phyloP scores from a whole-genome alignment of 2,888 invertebrate genomes.

The Thyatira batis region DNA sequence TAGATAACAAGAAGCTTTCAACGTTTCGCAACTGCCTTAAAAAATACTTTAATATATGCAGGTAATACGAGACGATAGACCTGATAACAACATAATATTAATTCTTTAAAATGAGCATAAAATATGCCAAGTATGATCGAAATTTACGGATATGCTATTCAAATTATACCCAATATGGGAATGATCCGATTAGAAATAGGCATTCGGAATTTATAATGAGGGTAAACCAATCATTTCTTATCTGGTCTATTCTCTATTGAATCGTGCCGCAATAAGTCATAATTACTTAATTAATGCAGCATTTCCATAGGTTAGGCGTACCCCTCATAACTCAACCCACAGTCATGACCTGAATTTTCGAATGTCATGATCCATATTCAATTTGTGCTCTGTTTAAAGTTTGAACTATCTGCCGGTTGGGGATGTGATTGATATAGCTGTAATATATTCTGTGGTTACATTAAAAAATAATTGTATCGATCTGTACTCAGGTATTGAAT shows the following conservation, averaged over 20 bases:
- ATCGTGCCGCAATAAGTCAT: conserved; percentile 77
- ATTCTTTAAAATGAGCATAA: not conserved
- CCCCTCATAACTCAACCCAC: conserved; percentile 62
- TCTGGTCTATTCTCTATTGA: conserved; percentile 71
- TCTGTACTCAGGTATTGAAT: conserved; percentile 24
- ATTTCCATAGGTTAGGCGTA: conserved; percentile 64
- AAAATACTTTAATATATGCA: not conserved
- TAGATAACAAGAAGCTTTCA: not conserved
- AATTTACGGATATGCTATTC: conserved; percentile 3
- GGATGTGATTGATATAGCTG: not conserved
- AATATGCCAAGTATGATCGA: not conserved
- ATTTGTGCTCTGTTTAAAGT: not conserved
- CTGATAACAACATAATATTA: not conserved
- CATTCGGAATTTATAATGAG: conserved; percentile 58
- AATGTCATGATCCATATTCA: conserved; percentile 6
- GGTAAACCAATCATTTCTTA: conserved; percentile 52
- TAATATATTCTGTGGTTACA: conserved; percentile 27
- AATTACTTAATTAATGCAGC: conserved; percentile 80
- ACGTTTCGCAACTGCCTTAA: not conserved
- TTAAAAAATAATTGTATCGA: conserved; percentile 43
- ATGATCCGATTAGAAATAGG: conserved; percentile 36
- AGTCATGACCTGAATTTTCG: conserved; percentile 42
- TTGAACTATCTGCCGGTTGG: not conserved
- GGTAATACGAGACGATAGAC: not conserved
- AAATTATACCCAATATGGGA: conserved; percentile 26